Percentiles rank a stretch among this genome's conserved stretches.
These are phyloP conservation scores for Metaphire vulgaris DNA, from an alignment of 1,140 invertebrate genomes.

Conservation along the genomic window DNA sequence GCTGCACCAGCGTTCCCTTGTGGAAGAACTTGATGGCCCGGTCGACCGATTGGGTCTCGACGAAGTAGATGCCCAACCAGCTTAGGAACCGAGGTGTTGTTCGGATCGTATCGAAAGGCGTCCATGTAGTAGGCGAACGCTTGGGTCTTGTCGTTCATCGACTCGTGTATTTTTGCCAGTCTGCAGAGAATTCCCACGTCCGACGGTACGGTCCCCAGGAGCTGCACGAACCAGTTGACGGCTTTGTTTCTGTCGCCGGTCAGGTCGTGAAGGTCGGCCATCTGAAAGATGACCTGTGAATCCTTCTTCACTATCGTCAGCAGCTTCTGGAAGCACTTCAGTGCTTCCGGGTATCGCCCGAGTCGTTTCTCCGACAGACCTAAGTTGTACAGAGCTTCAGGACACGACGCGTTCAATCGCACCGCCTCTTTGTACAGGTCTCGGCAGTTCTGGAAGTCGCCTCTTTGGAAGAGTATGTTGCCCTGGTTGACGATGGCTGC, in stretches of 20 bases:
- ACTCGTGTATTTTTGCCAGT: slow-evolving; percentile 76
- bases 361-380: slow-evolving; percentile 70
- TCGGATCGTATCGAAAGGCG: slow-evolving; percentile 81
- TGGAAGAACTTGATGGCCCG: slow-evolving; percentile 84
- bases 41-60: slow-evolving; percentile 80
- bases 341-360: slow-evolving; percentile 65
- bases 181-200: slow-evolving; percentile 75
- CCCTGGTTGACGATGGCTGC: slow-evolving; percentile 79
- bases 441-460: slow-evolving; percentile 67
- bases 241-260: background rate
- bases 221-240: slow-evolving; percentile 58
- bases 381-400: slow-evolving; percentile 87
- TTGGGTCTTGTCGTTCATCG: slow-evolving; percentile 78
- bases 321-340: slow-evolving; percentile 76
- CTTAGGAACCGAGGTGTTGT: slow-evolving; percentile 79
- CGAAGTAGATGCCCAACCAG: slow-evolving; percentile 81
- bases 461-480: slow-evolving; percentile 68
- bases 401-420: slow-evolving; percentile 72
- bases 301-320: slow-evolving; percentile 67
- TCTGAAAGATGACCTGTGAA: slow-evolving; percentile 77
- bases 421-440: slow-evolving; percentile 71
- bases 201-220: slow-evolving; percentile 72
- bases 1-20: slow-evolving; percentile 77
- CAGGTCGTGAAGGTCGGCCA: slow-evolving; percentile 66
- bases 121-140: slow-evolving; percentile 87